phyloP scores from a whole-genome alignment of 2,797 vertebrate species.

The Thalassophryne amazonica region DNA sequence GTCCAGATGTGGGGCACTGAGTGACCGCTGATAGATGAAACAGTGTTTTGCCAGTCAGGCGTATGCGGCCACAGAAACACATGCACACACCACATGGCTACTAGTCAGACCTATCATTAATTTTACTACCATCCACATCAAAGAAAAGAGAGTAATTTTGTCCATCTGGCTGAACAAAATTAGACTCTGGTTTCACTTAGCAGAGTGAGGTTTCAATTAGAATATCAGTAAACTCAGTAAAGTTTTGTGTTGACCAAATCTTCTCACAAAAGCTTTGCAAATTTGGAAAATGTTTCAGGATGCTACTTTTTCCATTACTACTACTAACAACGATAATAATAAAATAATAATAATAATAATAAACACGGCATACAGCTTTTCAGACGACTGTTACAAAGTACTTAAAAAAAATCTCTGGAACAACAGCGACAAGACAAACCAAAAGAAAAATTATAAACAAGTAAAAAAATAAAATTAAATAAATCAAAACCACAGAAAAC shows the following conservation, averaged over 20 bases:
- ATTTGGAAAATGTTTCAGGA: neutral
- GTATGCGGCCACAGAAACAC: neutral
- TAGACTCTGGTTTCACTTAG: conserved; percentile 24
- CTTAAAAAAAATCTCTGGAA: too few relatives aligned
- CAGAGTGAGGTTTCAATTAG: conserved; percentile 24
- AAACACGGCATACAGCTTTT: too few relatives aligned
- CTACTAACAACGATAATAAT: too few relatives aligned
- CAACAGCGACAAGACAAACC: too few relatives aligned
- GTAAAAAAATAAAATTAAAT: too few relatives aligned
- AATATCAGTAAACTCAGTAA: conserved; percentile 17
- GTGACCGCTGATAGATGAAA: conserved; percentile 11
- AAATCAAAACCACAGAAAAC: too few relatives aligned
- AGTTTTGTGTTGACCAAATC: neutral
- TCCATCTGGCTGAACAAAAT: conserved; percentile 13
- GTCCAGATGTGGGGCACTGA: conserved; percentile 16
- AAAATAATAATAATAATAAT: too few relatives aligned
- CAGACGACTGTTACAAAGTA: too few relatives aligned
- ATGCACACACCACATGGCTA: conserved; percentile 9
- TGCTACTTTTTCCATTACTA: neutral
- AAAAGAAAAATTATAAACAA: too few relatives aligned
- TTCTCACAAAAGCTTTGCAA: conserved; percentile 17
- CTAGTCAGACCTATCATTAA: conserved; percentile 36
- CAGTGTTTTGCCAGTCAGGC: neutral
- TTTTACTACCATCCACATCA: conserved; percentile 43
- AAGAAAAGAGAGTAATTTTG: conserved; percentile 17